A percentile compares a stretch with the other conserved stretches of the same genome.
Evolutionary conservation across 2,113 vertebrate genomes (phyloP).

Genomic region (Heliornis fulica): DNA sequence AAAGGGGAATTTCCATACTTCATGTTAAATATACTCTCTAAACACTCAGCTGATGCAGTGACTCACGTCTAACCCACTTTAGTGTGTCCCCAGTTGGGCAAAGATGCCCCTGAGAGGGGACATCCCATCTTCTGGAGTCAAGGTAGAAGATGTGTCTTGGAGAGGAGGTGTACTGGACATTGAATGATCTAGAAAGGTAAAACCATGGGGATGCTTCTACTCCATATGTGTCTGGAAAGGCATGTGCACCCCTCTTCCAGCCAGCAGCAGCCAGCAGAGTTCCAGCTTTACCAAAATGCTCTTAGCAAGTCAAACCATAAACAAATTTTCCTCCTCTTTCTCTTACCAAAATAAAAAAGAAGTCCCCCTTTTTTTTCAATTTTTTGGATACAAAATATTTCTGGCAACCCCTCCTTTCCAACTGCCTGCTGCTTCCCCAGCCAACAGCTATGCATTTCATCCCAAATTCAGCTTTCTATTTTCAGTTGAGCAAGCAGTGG

Average conservation of each 20-base stretch:
- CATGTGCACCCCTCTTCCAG: not conserved
- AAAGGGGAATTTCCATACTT: not conserved
- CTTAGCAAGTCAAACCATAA: not conserved
- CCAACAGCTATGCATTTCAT: constrained; percentile 72
- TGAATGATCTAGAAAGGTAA: not conserved
- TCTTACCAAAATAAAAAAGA: not conserved
- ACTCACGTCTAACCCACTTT: not conserved
- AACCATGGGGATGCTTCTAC: not conserved
- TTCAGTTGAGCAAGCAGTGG: constrained; percentile 63
- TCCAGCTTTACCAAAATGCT: not conserved
- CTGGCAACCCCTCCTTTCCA: constrained; percentile 74
- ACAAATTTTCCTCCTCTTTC: not conserved
- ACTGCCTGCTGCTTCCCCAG: constrained; percentile 74
- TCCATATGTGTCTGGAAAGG: not conserved
- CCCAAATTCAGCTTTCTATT: constrained; percentile 78
- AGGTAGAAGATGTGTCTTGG: not conserved
- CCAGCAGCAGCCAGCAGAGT: not conserved
- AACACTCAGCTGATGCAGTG: not conserved
- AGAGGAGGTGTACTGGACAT: not conserved
- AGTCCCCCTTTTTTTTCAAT: not conserved
- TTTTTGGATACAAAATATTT: constrained; percentile 49
- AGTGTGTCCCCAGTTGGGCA: rapidly evolving
- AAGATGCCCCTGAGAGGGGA: not conserved
- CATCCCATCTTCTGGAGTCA: not conserved
- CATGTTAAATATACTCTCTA: not conserved